Conservation (phyloP, 2,888 invertebrate species). For the Mechanitis messenoides region DNA sequence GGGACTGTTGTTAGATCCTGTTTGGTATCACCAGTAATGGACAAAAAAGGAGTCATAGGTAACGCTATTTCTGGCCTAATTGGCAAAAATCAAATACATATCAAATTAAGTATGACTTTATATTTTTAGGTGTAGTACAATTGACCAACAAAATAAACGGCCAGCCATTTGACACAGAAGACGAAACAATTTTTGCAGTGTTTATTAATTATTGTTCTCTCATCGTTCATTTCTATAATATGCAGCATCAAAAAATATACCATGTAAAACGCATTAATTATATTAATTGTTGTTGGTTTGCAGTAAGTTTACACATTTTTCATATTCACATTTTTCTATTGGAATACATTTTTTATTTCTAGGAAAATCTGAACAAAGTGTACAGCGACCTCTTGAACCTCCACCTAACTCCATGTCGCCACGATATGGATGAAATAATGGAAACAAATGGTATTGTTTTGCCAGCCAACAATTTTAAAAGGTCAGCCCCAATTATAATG, state of each 20-base stretch:
- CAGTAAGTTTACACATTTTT: too few species aligned
- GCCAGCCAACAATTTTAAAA: conserved; percentile 64
- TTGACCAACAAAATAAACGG: conserved; percentile 73
- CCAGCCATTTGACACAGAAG: conserved; percentile 65
- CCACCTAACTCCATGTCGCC: conserved; percentile 73
- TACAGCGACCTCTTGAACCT: conserved; percentile 61
- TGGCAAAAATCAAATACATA: not conserved
- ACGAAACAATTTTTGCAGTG: conserved; percentile 74
- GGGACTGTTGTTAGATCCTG: conserved; percentile 76
- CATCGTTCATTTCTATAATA: conserved; percentile 74
- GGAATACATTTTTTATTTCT: conserved; percentile 16
- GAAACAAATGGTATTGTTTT: conserved; percentile 53
- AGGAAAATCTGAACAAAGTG: conserved; percentile 63
- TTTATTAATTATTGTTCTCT: conserved; percentile 77
- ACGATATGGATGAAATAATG: conserved; percentile 65
- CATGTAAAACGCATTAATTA: conserved; percentile 39
- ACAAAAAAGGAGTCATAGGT: conserved; percentile 71
- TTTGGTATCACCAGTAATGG: conserved; percentile 72
- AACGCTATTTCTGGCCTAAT: conserved; percentile 12
- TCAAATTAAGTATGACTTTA: not conserved
- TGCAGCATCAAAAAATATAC: conserved; percentile 66
- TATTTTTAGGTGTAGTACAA: conserved; percentile 72
- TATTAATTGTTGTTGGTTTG: not conserved
- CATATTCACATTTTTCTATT: not conserved
- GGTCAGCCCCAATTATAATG: conserved; percentile 38